Percentiles rank a stretch among this genome's conserved stretches.
phyloP scores from a whole-genome alignment of 2,888 invertebrate genomes.

The Eupithecia subumbrata region DNA sequence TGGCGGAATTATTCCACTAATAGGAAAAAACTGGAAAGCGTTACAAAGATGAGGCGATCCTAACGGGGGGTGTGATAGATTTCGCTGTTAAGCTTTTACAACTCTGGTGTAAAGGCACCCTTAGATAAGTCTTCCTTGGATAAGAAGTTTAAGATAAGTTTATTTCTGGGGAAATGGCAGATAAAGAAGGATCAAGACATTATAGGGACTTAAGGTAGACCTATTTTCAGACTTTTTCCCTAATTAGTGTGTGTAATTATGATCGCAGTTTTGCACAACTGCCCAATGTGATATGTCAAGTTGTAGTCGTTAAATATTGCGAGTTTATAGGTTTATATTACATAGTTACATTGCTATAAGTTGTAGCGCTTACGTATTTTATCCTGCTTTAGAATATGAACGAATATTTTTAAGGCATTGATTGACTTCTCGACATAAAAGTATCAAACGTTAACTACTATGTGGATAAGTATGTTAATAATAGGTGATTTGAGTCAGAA shows the following conservation, averaged over 20 bases:
- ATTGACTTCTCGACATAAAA: background rate
- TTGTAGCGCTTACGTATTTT: background rate
- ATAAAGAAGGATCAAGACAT: background rate
- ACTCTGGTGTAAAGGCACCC: background rate
- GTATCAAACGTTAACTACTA: background rate
- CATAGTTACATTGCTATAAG: background rate
- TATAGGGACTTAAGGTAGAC: background rate
- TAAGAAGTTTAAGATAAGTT: background rate
- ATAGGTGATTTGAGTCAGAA: background rate
- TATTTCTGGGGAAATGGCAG: background rate
- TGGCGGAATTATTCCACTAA: background rate
- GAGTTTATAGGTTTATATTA: background rate
- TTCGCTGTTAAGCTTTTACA: background rate
- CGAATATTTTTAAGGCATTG: background rate
- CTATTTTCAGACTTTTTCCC: background rate
- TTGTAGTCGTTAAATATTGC: background rate
- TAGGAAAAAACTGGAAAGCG: background rate
- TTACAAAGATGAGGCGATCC: background rate
- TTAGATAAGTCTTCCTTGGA: background rate
- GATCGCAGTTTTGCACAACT: background rate
- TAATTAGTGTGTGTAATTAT: background rate
- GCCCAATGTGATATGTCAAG: constrained; percentile 6
- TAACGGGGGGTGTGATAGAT: background rate
- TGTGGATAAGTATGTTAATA: background rate
- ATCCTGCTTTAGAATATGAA: background rate